phyloP scores from a whole-genome alignment of 2,797 vertebrate genomes.

The Lithobates pipiens region DNA sequence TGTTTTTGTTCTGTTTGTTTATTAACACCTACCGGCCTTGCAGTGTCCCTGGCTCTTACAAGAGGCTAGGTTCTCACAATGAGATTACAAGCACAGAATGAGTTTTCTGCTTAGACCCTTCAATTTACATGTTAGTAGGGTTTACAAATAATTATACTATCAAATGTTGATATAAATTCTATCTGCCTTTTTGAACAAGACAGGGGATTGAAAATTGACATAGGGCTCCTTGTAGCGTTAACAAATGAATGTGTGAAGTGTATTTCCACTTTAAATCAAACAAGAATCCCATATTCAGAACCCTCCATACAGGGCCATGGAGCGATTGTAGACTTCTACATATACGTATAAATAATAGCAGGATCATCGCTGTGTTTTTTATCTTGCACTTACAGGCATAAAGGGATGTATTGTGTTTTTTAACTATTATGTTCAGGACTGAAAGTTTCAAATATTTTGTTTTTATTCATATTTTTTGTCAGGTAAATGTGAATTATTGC shows the following conservation, averaged over 20 bases:
- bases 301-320: no score
- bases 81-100: conserved; percentile 38
- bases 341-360: no score
- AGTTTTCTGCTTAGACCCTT: conserved; percentile 36
- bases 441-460: no score
- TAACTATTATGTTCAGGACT: no score
- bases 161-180: conserved; percentile 45
- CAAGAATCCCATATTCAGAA: not conserved
- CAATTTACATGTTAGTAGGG: conserved; percentile 41
- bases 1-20: conserved; percentile 43
- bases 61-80: conserved; percentile 31
- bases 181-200: conserved; percentile 1
- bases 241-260: not conserved
- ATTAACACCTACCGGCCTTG: conserved; percentile 38
- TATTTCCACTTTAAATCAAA: not conserved
- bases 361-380: no score
- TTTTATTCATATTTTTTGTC: no score
- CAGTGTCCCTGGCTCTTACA: conserved; percentile 27
- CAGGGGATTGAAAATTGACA: conserved; percentile 13
- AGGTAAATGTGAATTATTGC: no score
- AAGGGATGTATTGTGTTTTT: no score
- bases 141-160: conserved; percentile 57
- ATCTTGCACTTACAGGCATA: no score
- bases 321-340: no score
- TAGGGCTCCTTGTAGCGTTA: not conserved